Base-by-base conservation (phyloP, 2,888 invertebrate genomes). In the Clunio marinus region DNA sequence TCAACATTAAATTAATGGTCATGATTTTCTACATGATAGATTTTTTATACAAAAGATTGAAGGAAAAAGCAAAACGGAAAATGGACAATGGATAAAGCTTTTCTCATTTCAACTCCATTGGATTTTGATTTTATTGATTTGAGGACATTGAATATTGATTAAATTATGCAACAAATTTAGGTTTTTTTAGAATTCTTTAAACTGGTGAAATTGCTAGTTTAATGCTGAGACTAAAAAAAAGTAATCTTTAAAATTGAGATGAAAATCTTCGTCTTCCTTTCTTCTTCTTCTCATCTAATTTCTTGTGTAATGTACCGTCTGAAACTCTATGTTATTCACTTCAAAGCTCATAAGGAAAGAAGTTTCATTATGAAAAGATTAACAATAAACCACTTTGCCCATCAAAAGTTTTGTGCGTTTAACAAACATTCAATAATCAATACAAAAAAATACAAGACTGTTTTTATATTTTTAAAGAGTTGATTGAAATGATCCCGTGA, bases 321-420 rank as follows among this genome's bases (percentile, higher is more conserved):
- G 41, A 2, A 41, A n/a, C 10, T 41, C 41, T 10, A 41, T n/a
- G n/a, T n/a, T n/a, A n/a, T 41, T 41, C 10, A 15, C 41, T 15
- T 41, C 41, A 15, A n/a, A 41, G 41, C 41, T n/a, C n/a, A n/a
- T 13, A 10, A 13, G 41, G 41, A n/a, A n/a, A n/a, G n/a, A n/a
- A n/a, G n/a, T 41, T 41, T 41, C 41, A 41, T 41, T 10, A 41
- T 41, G n/a, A 41, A 41, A 41, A 41, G 51, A 51, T 51, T 51
- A 51, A 51, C 51, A 51, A 51, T 51, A 51, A 51, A 51, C 17
- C 51, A 17, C 51, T 51, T 51, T 17, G 20, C 20, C 51, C n/a
- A 51, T 51, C 51, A 51, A 51, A 17, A 51, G 22, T 20, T 51
- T 15, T 51, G 3, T 20, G 5, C 51, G n/a, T 51, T 51, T 51